Evolutionary conservation across 2,888 invertebrate species (phyloP).

Genomic region (Phortica magna): DNA sequence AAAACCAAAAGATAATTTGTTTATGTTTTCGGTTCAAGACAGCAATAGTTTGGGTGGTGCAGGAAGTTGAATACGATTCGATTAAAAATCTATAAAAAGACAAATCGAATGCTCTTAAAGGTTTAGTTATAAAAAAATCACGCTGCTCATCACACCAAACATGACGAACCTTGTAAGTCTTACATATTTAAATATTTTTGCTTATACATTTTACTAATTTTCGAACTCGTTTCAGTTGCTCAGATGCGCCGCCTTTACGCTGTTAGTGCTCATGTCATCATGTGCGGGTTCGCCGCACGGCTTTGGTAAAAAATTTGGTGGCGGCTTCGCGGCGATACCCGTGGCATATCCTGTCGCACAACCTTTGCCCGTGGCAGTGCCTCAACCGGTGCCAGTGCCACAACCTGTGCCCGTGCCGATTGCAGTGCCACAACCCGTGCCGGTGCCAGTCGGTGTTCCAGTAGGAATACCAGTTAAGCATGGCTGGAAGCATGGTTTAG

Average conservation of each 20-base stretch:
- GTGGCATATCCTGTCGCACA: conserved; percentile 58
- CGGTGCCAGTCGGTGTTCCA: conserved; percentile 25
- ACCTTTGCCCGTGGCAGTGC: conserved; percentile 45
- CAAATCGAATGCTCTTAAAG: conserved; percentile 50
- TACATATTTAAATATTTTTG: background rate
- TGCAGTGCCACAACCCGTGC: conserved; percentile 54
- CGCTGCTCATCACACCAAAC: conserved; percentile 48
- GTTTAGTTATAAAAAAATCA: conserved; percentile 25
- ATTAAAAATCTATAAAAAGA: conserved; percentile 55
- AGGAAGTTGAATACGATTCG: conserved; percentile 53
- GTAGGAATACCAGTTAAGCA: conserved; percentile 43
- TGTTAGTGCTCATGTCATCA: conserved; percentile 43
- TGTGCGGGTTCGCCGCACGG: conserved; percentile 49
- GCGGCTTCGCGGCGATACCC: conserved; percentile 50
- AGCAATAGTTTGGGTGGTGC: conserved; percentile 52
- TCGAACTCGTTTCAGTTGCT: background rate
- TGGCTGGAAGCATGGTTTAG: conserved; percentile 60
- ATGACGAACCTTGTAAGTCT: conserved; percentile 30
- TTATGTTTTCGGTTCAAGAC: background rate
- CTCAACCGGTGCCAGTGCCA: conserved; percentile 20
- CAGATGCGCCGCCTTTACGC: conserved; percentile 16
- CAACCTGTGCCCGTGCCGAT: conserved; percentile 46
- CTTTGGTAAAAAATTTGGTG: conserved; percentile 62
- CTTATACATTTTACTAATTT: background rate
- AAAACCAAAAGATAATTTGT: background rate